Base-by-base conservation (phyloP, 2,113 vertebrate genomes). In the Euleptes europaea region DNA sequence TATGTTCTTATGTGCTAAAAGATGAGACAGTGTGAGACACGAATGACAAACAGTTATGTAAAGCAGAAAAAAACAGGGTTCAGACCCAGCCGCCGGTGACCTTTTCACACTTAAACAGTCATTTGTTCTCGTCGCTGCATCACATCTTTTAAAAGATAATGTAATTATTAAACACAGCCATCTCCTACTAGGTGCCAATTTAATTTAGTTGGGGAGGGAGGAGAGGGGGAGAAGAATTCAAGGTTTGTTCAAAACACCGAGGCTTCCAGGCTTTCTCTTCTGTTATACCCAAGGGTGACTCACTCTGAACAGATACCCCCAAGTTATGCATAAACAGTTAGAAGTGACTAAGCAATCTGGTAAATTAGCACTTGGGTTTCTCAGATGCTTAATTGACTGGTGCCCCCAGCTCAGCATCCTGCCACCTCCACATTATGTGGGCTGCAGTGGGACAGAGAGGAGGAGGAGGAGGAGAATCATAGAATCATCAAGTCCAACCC, bases 301-400 rank as follows among this genome's bases (percentile, higher is more conserved):
- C 88, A 77, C 57, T 86, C 65, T 76, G 63, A n/a, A 86, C 66
- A 72, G 42, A 10, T 70, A 78, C 3, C 76, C 78, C 80, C 75
- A 83, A 73, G 80, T 84, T 75, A 87, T 82, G 83, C 54, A 87
- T 71, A 35, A 73, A 44, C 47, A 82, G 66, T 88, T 86, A 69
- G 67, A 84, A 83, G 69, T 92, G 92, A 94, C 74, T 63, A 72
- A 93, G 83, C 77, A 67, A 47, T 80, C 84, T 26, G 83, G 86
- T 73, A 91, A 92, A 91, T 1, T 2, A 92, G 84, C 86, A 66
- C 81, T 92, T 80, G 0, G 0, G 31, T 89, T 91, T 78, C 87
- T 88, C 75, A 87, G 63, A 71, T 31, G 1, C 65, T 80, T 72
- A 35, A 28, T 76, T n/a, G 44, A 70, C 80, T 54, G 1, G 0